phyloP scores from a whole-genome alignment of 2,888 invertebrate genomes.

The Timema podura region DNA sequence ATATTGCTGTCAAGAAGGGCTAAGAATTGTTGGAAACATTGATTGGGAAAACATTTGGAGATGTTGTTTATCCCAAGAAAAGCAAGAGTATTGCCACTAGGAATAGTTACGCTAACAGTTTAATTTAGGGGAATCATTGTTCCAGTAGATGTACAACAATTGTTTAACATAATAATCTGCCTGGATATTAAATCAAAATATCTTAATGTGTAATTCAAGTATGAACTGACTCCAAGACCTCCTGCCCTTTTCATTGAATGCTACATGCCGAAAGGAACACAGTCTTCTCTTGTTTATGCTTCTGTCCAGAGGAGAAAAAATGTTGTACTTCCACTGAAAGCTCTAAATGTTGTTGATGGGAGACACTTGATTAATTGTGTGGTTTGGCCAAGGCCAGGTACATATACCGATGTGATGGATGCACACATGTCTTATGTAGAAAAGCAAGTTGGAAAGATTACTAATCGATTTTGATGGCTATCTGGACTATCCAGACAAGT shows the following conservation, averaged over 20 bases:
- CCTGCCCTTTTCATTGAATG: background rate
- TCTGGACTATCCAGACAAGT: no score
- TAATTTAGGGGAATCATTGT: background rate
- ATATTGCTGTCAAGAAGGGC: background rate
- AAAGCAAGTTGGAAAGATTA: no score
- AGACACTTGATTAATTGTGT: background rate
- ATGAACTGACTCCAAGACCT: background rate
- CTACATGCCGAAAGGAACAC: background rate
- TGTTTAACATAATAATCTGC: background rate
- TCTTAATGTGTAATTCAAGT: background rate
- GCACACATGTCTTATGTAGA: no score
- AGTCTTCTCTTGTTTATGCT: background rate
- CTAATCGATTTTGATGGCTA: no score
- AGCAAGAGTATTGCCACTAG: background rate
- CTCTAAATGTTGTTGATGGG: background rate
- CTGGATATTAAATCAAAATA: background rate
- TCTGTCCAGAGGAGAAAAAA: no score
- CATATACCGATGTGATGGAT: no score
- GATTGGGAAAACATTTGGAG: background rate
- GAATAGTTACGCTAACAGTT: background rate
- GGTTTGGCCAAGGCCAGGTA: background rate
- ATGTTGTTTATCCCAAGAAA: background rate
- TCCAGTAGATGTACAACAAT: conserved; percentile 1
- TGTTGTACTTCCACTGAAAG: background rate
- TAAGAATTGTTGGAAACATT: background rate